Conservation (phyloP, 2,113 vertebrate genomes). For the Hippoglossus stenolepis region DNA sequence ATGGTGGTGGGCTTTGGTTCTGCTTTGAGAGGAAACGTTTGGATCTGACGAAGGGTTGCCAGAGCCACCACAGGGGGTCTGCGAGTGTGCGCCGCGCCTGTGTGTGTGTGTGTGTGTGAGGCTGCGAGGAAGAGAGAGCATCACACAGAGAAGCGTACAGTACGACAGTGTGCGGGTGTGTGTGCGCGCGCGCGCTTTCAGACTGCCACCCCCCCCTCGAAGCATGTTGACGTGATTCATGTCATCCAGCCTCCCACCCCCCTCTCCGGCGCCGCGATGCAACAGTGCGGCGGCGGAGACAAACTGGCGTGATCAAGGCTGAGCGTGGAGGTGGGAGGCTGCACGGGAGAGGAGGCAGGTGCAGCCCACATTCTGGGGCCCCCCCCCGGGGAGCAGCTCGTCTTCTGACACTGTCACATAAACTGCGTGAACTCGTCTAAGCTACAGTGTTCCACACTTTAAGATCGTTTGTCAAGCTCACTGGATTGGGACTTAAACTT, state of each 20-base stretch:
- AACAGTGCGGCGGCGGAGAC: conserved; percentile 55
- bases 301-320: conserved; percentile 69
- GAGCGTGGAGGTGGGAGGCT: conserved; percentile 48
- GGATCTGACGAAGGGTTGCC: conserved; percentile 78
- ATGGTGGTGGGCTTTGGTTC: conserved; percentile 75
- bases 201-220: conserved; percentile 51
- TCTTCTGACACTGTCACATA: conserved; percentile 61
- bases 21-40: conserved; percentile 76
- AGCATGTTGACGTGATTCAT: conserved; percentile 69
- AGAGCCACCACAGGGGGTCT: conserved; percentile 75
- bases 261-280: conserved; percentile 19
- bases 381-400: conserved; percentile 45
- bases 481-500: conserved; percentile 2
- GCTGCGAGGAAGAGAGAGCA: conserved; percentile 40
- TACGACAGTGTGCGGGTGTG: conserved; percentile 45
- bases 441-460: conserved; percentile 36
- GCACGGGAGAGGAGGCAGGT: conserved; percentile 40
- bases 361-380: conserved; percentile 55
- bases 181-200: conserved; percentile 7
- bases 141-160: conserved; percentile 49
- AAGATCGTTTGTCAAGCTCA: conserved; percentile 44
- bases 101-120: conserved; percentile 29
- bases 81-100: conserved; percentile 12
- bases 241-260: conserved; percentile 65
- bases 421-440: conserved; percentile 51